phyloP scores from a whole-genome alignment of 2,797 vertebrate genomes.

The Channa striata region DNA sequence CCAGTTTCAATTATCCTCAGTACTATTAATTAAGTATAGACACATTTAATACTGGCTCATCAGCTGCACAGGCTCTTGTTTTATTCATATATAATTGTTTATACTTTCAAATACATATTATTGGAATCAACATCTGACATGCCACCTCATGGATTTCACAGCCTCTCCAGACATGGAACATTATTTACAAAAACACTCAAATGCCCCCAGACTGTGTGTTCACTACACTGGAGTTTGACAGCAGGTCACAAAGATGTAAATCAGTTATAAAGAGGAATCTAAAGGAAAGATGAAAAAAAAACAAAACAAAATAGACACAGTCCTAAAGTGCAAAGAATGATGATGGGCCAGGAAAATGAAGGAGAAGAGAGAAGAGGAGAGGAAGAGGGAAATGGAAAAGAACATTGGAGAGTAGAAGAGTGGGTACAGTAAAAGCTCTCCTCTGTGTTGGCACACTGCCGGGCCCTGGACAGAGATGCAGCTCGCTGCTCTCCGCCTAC shows the following conservation, averaged over 20 bases:
- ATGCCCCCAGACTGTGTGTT: slow-evolving; percentile 30
- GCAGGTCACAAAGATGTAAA: slow-evolving; percentile 34
- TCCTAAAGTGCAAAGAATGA: slow-evolving; percentile 29
- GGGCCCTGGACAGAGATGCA: slow-evolving; percentile 77
- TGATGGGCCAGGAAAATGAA: slow-evolving; percentile 35
- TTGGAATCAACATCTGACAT: slow-evolving; percentile 36
- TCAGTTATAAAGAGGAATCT: slow-evolving; percentile 47
- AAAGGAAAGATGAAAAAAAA: slow-evolving; percentile 3
- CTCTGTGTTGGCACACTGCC: slow-evolving; percentile 70
- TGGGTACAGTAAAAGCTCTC: slow-evolving; percentile 79
- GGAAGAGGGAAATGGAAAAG: slow-evolving; percentile 34
- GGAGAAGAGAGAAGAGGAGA: slow-evolving; percentile 15
- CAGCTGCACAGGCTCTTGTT: slow-evolving; percentile 4
- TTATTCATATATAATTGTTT: background rate
- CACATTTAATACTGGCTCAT: slow-evolving; percentile 14
- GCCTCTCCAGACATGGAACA: slow-evolving; percentile 5
- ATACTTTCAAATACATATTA: slow-evolving; percentile 24
- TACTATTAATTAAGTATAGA: slow-evolving; percentile 4
- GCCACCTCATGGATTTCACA: slow-evolving; percentile 27
- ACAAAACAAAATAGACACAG: slow-evolving; percentile 25
- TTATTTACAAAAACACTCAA: slow-evolving; percentile 41
- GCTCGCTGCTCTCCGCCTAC: slow-evolving; percentile 79
- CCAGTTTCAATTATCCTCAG: slow-evolving; percentile 11
- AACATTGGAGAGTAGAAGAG: slow-evolving; percentile 61
- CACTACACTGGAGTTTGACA: slow-evolving; percentile 21